Evolutionary conservation across 2,888 invertebrate species (phyloP).

Genomic region (Andrena fulva): DNA sequence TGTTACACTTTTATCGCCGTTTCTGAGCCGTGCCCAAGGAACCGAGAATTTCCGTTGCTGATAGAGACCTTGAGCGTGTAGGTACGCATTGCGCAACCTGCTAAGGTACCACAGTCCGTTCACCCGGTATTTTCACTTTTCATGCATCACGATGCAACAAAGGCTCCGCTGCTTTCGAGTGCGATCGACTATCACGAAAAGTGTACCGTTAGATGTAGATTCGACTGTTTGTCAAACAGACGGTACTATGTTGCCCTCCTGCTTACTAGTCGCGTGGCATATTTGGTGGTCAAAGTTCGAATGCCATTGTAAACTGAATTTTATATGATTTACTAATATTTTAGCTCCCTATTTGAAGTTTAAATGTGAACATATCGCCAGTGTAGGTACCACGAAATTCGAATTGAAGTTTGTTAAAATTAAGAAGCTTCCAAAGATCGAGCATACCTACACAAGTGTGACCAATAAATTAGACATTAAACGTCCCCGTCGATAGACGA

Average conservation of each 20-base stretch:
- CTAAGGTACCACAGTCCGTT: constrained; percentile 56
- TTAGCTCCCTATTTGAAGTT: too few relatives aligned
- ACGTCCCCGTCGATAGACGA: neutral
- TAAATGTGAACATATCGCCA: too few relatives aligned
- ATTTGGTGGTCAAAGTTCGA: too few relatives aligned
- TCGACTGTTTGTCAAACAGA: neutral
- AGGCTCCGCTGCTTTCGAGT: neutral
- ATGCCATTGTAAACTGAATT: too few relatives aligned
- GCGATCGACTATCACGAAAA: neutral
- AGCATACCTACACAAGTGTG: too few relatives aligned
- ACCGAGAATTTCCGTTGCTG: constrained; percentile 70
- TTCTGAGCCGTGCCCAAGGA: constrained; percentile 63
- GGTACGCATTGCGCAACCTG: constrained; percentile 47
- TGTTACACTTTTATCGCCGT: constrained; percentile 51
- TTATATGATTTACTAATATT: too few relatives aligned
- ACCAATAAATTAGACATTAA: neutral
- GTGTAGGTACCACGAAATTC: too few relatives aligned
- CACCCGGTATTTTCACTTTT: constrained; percentile 73
- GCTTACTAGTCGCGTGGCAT: too few relatives aligned
- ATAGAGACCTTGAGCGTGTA: constrained; percentile 67
- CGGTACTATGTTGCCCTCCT: too few relatives aligned
- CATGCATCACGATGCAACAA: constrained; percentile 49
- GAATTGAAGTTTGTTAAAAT: too few relatives aligned
- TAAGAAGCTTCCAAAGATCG: too few relatives aligned
- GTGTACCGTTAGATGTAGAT: constrained; percentile 9